Conservation (phyloP, 1,140 invertebrate species). For the Geopemphigus sp. region DNA sequence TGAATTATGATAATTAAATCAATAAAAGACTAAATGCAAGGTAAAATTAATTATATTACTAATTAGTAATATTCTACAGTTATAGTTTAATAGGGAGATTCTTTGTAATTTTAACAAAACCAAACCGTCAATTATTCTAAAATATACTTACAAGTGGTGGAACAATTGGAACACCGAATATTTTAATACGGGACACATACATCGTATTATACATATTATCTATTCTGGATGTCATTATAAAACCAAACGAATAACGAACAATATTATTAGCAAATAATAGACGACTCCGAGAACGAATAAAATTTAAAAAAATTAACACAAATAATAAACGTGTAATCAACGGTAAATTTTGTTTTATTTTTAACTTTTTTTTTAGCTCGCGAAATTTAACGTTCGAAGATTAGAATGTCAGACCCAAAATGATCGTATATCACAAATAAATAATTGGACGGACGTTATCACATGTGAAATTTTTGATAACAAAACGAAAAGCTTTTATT, state of each 20-base stretch:
- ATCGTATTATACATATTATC: neutral
- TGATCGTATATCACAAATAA: too few relatives aligned
- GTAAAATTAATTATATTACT: too few relatives aligned
- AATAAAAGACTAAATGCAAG: too few relatives aligned
- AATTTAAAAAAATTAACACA: neutral
- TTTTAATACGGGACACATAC: constrained; percentile 38
- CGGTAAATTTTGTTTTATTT: neutral
- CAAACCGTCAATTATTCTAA: neutral
- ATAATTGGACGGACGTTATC: too few relatives aligned
- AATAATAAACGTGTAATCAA: neutral
- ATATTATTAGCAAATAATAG: too few relatives aligned
- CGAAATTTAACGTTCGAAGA: neutral
- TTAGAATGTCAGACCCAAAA: neutral
- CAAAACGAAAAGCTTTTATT: too few relatives aligned
- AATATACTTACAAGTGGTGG: constrained; percentile 29
- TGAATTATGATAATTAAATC: too few relatives aligned
- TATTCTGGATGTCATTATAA: neutral
- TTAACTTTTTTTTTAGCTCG: neutral
- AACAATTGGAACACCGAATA: constrained; percentile 30
- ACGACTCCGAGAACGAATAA: too few relatives aligned
- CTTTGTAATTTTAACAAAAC: too few relatives aligned
- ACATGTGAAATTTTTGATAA: too few relatives aligned
- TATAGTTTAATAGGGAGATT: too few relatives aligned
- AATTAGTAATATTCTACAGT: too few relatives aligned
- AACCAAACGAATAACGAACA: neutral